phyloP scores from a whole-genome alignment of 2,888 invertebrate genomes.

The Parnassius glacialis region DNA sequence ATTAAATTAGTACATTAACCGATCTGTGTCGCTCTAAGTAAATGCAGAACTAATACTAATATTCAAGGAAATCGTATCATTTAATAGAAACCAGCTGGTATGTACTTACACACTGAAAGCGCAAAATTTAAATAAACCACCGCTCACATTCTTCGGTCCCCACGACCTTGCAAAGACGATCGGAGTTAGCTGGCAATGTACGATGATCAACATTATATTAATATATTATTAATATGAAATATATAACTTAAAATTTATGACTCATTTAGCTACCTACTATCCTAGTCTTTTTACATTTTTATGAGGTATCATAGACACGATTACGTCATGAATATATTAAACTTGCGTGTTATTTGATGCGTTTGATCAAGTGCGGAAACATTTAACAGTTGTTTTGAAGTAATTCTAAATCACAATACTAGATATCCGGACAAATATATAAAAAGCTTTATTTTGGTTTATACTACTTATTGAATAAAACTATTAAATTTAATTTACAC shows the following conservation, averaged over 20 bases:
- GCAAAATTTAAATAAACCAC: background rate
- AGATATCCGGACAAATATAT: too few species aligned
- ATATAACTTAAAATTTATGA: slow-evolving; percentile 18
- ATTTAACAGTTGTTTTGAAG: too few species aligned
- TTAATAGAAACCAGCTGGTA: too few species aligned
- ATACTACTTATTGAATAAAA: too few species aligned
- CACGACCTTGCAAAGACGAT: slow-evolving; percentile 26
- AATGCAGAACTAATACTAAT: too few species aligned
- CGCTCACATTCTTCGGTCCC: slow-evolving; percentile 8
- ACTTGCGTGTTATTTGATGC: background rate
- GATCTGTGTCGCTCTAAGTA: too few species aligned
- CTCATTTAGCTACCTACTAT: slow-evolving; percentile 18
- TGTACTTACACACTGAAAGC: background rate
- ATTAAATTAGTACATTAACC: too few species aligned
- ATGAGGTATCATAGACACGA: background rate
- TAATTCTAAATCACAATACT: too few species aligned
- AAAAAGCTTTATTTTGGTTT: too few species aligned
- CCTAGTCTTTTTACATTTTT: slow-evolving; percentile 9
- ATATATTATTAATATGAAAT: slow-evolving; percentile 18
- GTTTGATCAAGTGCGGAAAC: too few species aligned
- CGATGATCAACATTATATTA: slow-evolving; percentile 11
- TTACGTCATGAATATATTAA: slow-evolving; percentile 14
- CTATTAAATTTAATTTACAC: too few species aligned
- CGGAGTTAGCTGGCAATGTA: slow-evolving; percentile 23
- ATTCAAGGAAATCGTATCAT: too few species aligned